Base-by-base conservation (phyloP, 2,888 invertebrate genomes). In the Eurytoma adleriae region DNA sequence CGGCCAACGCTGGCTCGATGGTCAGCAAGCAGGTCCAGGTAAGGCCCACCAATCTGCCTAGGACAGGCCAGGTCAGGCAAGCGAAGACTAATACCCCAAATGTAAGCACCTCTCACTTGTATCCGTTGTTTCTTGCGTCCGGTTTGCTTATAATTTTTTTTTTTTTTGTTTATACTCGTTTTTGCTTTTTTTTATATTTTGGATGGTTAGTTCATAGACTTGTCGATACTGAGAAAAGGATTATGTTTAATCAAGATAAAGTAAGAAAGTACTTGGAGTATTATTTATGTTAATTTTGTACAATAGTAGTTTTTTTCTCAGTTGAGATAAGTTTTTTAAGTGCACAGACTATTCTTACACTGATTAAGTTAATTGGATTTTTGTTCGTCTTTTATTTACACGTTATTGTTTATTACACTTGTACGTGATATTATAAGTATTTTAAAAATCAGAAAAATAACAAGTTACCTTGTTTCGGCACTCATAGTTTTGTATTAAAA, bases 1-100 rank as follows among this genome's bases (percentile, higher is more conserved):
- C 48, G 24, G 27, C 62, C 24, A 50, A 69, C 3, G 61, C 66
- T 50, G 70, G 76, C 70, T 78, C 80, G 84, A 93, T 92, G 92
- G 91, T 92, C 91, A 92, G 92, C 91, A 93, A 93, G 92, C 92
- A 92, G 91, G 93, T 93, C 91, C 93, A 93, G 93, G 93, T 93
- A 91, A 91, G 91, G 90, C 87, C 89, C 85, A 90, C 90, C 88
- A 90, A 90, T 89, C 90, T 90, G 86, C 90, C 89, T 91, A 90
- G 90, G 90, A 91, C 90, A 90, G 90, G 90, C 90, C 90, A 90
- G 90, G 88, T 90, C 90, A 90, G 90, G 90, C 90, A 90, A 90
- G 89, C 89, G 90, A 90, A 90, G 90, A 90, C 90, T 90, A 90
- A 89, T 89, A 90, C 90, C 89, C 90, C 90, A 90, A 90, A 90